Evolutionary conservation across 2,888 invertebrate genomes (phyloP), one percentile per base, ranked within the genome.

Genomic region (Napeogenes inachia): DNA sequence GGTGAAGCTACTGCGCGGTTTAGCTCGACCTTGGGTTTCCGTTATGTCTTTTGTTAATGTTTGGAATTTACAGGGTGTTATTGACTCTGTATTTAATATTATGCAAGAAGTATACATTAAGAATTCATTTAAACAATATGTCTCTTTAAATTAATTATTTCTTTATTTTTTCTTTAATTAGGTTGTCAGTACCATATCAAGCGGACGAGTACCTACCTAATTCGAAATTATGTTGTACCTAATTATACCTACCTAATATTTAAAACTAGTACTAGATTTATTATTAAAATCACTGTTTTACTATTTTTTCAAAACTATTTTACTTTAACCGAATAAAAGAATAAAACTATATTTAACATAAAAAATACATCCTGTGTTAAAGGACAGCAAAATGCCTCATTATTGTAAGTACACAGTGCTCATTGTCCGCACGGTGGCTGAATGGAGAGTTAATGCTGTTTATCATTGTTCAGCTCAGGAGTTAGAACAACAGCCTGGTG

Each of bases 1-100:
- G 69, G 77, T 73, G 79, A 75, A 73, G 86, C 87, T 87, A 87
- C 87, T 82, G 87, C 82, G 82, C 79, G 87, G 87, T 84, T 78
- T 6, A 70, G 38, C 57, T 45, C 69, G 71, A 64, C 70, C 71
- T 72, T 70, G 63, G 66, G 61, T 60, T 68, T 65, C 76, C 73
- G 73, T 76, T 74, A 75, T 64, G 62, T 61, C 50, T 46, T 63
- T 56, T 63, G 60, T 67, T 64, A 66, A 69, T 65, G 60, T 56
- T 13, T 13, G 21, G 68, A 61, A 10, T 50, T 30, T 70, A 73
- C 65, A 70, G 71, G 55, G 0, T 70, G 72, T 63, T 42, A 42
- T 42, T 10, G 12, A 10, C 3, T 10, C 42, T 42, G 12, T 42
- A 10, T 12, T 42, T 3, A 10, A 42, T 42, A 42, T 35, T 35